Evolutionary conservation across 2,113 vertebrate species (phyloP).

Genomic region (Coracopsis vasa): DNA sequence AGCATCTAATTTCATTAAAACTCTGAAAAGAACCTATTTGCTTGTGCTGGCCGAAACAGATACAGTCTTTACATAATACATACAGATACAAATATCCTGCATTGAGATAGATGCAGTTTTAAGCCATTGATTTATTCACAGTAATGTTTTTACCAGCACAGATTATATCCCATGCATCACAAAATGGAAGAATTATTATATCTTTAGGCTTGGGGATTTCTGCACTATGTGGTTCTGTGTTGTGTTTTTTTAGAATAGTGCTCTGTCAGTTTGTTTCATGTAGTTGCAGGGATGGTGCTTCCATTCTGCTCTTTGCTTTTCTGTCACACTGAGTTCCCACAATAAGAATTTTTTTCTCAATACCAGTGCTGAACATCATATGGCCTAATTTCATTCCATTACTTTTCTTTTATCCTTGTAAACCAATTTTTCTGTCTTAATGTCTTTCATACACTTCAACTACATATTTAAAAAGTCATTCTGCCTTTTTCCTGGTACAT

Average conservation of each 20-base stretch:
- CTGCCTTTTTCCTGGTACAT: neutral
- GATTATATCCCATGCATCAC: slow-evolving; percentile 39
- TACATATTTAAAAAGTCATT: neutral
- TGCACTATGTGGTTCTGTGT: neutral
- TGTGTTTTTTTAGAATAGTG: neutral
- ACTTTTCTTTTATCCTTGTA: neutral
- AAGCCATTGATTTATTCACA: slow-evolving; percentile 8
- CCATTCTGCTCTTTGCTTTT: neutral
- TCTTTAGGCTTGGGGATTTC: neutral
- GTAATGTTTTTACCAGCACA: neutral
- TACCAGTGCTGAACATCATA: neutral
- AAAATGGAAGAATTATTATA: neutral
- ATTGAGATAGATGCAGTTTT: neutral
- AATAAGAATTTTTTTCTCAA: neutral
- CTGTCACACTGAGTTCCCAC: neutral
- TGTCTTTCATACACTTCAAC: neutral
- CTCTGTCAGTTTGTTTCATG: neutral
- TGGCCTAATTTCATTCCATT: neutral
- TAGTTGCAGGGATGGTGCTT: neutral
- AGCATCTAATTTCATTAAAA: slow-evolving; percentile 22
- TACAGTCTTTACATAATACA: neutral
- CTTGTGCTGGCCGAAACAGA: neutral
- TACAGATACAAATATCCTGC: neutral
- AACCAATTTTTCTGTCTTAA: neutral
- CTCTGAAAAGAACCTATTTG: slow-evolving; percentile 6